Conservation (phyloP, 2,113 vertebrate genomes). For the Antechinus flavipes region DNA sequence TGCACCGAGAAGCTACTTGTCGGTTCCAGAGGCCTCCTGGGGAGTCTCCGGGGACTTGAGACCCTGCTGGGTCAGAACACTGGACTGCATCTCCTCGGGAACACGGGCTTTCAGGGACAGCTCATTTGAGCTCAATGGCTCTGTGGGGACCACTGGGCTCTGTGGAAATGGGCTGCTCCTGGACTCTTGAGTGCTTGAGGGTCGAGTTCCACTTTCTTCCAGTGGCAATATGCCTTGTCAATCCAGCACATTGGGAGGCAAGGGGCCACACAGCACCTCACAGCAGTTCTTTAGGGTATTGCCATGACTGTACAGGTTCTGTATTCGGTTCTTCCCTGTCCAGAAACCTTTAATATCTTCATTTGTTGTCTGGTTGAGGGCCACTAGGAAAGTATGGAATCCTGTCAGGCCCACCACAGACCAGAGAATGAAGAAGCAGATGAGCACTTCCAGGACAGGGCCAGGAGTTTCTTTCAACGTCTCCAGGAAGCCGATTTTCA, state of each 20-base stretch:
- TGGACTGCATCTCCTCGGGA: conserved; percentile 79
- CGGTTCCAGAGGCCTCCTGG: conserved; percentile 63
- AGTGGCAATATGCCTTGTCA: conserved; percentile 86
- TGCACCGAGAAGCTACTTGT: conserved; percentile 70
- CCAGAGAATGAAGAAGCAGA: conserved; percentile 99
- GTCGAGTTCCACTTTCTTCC: conserved; percentile 82
- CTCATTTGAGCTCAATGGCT: conserved; percentile 69
- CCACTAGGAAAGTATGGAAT: conserved; percentile 98
- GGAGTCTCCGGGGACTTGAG: conserved; percentile 76
- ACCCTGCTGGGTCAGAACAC: conserved; percentile 49
- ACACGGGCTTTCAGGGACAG: conserved; percentile 75
- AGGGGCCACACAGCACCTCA: conserved; percentile 95
- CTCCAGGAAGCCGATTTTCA: conserved; percentile 95
- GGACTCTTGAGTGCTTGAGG: conserved; percentile 81
- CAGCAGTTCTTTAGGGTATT: conserved; percentile 98
- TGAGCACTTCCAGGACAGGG: conserved; percentile 97
- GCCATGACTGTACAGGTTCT: conserved; percentile 98
- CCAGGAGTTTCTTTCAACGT: conserved; percentile 98
- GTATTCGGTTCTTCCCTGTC: conserved; percentile 97
- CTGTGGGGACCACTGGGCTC: conserved; percentile 79
- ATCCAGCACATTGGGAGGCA: conserved; percentile 91
- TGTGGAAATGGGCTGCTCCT: conserved; percentile 72
- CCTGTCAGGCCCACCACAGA: conserved; percentile 98
- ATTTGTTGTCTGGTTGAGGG: conserved; percentile 99
- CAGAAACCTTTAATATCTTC: conserved; percentile 99